Percentiles rank a stretch among this genome's conserved stretches.
Conservation (phyloP, 2,797 vertebrate species). For the Agapornis canus region DNA sequence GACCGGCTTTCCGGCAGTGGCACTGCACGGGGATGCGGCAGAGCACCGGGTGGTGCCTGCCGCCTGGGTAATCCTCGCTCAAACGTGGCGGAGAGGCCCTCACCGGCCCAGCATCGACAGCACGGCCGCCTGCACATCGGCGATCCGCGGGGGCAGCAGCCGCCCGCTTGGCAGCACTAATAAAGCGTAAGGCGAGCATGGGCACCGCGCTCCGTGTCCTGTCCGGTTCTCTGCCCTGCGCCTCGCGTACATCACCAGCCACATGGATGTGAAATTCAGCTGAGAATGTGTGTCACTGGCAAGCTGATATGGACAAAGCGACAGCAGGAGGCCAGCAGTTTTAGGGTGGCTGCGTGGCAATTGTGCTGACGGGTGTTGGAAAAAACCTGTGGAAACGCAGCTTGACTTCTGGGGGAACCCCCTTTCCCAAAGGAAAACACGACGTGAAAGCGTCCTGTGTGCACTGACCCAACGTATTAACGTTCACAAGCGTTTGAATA, state of each 20-base stretch:
- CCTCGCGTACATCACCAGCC: neutral
- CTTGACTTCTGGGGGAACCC: neutral
- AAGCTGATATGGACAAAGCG: neutral
- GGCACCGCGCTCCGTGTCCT: neutral
- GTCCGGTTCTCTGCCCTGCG: neutral
- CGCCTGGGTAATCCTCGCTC: neutral
- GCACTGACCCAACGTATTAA: fast-evolving
- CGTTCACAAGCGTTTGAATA: fast-evolving
- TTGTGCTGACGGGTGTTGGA: neutral
- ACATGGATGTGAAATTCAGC: neutral
- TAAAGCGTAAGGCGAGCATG: fast-evolving
- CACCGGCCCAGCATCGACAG: neutral
- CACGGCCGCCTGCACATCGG: neutral
- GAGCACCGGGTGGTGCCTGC: neutral
- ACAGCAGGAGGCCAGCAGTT: neutral
- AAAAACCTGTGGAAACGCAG: neutral
- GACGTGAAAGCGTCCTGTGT: fast-evolving
- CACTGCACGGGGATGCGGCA: neutral
- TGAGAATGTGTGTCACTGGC: neutral
- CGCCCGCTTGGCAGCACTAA: neutral
- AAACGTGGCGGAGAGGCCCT: slow-evolving; percentile 14
- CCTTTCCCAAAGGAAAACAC: neutral
- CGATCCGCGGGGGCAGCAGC: neutral
- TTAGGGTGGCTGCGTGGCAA: neutral
- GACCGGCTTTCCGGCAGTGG: neutral